Percentiles rank a stretch among this genome's conserved stretches.
Conservation (phyloP, 2,888 invertebrate species). For the Vandiemenella viatica region DNA sequence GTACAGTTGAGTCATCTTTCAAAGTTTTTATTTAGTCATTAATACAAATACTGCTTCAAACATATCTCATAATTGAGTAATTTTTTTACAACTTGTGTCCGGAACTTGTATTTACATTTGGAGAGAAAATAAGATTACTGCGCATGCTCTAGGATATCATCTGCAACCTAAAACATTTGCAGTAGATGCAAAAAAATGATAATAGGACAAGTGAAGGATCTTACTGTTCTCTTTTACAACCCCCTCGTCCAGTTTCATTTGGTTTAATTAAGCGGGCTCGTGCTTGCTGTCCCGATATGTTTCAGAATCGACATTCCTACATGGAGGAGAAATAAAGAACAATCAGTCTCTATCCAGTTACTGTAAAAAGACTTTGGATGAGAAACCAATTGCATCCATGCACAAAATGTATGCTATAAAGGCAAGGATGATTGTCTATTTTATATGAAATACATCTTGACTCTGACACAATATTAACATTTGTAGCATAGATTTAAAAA, state of each 20-base stretch:
- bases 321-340: constrained; percentile 10
- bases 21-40: too few species aligned
- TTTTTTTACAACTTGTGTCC: too few species aligned
- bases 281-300: constrained; percentile 13
- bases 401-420: too few species aligned
- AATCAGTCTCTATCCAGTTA: constrained; percentile 2
- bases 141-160: neutral
- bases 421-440: too few species aligned
- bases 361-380: neutral
- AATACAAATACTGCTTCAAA: too few species aligned
- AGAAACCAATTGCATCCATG: constrained; percentile 2
- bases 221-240: constrained; percentile 8
- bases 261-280: constrained; percentile 13
- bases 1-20: too few species aligned
- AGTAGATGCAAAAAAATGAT: neutral
- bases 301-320: constrained; percentile 15
- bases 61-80: too few species aligned
- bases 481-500: too few species aligned
- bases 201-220: constrained; percentile 1
- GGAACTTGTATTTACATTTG: too few species aligned
- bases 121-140: too few species aligned
- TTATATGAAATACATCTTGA: too few species aligned
- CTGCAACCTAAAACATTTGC: neutral
- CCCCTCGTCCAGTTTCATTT: constrained; percentile 5
- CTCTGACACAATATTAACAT: too few species aligned